Evolutionary conservation across 2,888 invertebrate genomes (phyloP).

Genomic region (Campoplex nolae): DNA sequence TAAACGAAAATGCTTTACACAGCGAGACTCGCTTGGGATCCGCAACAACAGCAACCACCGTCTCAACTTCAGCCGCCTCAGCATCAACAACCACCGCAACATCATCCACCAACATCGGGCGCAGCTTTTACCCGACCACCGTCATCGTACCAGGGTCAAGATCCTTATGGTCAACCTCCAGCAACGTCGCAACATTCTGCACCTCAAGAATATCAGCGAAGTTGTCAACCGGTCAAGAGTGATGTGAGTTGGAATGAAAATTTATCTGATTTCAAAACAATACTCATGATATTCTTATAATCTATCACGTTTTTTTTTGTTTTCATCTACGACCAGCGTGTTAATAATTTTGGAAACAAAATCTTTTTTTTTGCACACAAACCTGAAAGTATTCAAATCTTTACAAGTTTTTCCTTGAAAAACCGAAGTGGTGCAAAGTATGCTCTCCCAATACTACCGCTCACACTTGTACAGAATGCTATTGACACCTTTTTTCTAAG

Average conservation of each 20-base stretch:
- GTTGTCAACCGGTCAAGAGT: slow-evolving; percentile 78
- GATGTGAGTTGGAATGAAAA: slow-evolving; percentile 76
- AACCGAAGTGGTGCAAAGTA: too few relatives aligned
- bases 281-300: slow-evolving; percentile 11
- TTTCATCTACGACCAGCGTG: too few relatives aligned
- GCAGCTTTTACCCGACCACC: slow-evolving; percentile 70
- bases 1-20: not conserved
- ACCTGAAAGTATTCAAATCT: too few relatives aligned
- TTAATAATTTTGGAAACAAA: too few relatives aligned
- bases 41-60: slow-evolving; percentile 69
- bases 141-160: slow-evolving; percentile 75
- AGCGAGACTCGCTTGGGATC: slow-evolving; percentile 80
- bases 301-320: not conserved
- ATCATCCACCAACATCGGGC: slow-evolving; percentile 36
- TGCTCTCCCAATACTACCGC: too few relatives aligned
- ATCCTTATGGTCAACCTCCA: slow-evolving; percentile 74
- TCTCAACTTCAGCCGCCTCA: slow-evolving; percentile 56
- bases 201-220: slow-evolving; percentile 76
- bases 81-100: slow-evolving; percentile 71
- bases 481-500: too few relatives aligned
- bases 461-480: too few relatives aligned
- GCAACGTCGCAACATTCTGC: slow-evolving; percentile 67
- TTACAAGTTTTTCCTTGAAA: too few relatives aligned
- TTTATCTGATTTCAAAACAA: not conserved
- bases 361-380: too few relatives aligned